Evolutionary conservation across 2,888 invertebrate genomes (phyloP), one percentile per base, ranked within the genome.

Genomic region (Campopleginae sp.): DNA sequence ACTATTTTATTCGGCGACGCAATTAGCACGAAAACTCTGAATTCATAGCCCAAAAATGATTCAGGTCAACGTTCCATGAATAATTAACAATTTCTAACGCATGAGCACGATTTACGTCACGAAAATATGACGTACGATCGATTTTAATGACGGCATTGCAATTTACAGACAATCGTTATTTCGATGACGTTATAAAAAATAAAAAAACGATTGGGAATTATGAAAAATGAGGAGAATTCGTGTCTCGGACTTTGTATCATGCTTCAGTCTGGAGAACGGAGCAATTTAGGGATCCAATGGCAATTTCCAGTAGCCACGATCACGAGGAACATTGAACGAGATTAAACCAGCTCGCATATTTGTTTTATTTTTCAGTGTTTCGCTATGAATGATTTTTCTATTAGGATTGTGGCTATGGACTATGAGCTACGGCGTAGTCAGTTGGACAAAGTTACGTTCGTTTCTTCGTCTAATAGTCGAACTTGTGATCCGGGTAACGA

Each of bases 401-500:
- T 23, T 38, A 76, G n/a, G 7, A 33, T 65, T 65, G 27, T 54
- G 38, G 38, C 54, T 77, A 66, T 77, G 42, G 7, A 42, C 42
- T 42, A 68, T 54, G 23, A n/a, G 31, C 38, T 46, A 42, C 33
- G 38, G 19, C 33, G 19, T 65, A 65, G 76, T 76, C 48, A 38
- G 46, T 48, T 51, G 8, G 38, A 48, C 14, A 5, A 7, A 54
- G n/a, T 44, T 27, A 23, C 42, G 0, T 31, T 46, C 70, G 14
- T 46, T 66, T 54, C n/a, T 65, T 61, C n/a, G 27, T 48, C 54
- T 72, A 63, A 65, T 66, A 44, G 27, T 74, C 54, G 2, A 31
- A 66, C 44, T 74, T 74, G 74, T 74, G 74, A 54, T 66, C 58
- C 74, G 66, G 65, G 19, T 68, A 76, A 68, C 61, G 38, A 38